Evolutionary conservation across 2,113 vertebrate genomes (phyloP).

Genomic region (Eidolon helvum): DNA sequence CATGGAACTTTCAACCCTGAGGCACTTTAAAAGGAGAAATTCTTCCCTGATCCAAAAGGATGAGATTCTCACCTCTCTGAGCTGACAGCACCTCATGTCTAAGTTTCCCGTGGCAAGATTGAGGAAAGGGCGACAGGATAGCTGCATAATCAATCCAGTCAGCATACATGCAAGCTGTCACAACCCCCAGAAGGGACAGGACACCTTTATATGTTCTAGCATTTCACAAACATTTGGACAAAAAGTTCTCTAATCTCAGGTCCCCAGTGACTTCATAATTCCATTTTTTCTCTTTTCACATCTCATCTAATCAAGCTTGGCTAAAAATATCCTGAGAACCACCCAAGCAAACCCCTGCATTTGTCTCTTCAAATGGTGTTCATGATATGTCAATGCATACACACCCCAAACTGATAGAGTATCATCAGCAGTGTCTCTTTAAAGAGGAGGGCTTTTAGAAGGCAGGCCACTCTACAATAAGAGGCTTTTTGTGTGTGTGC

Average conservation of each 20-base stretch:
- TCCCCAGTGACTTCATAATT: not conserved
- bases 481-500: slow-evolving; percentile 67
- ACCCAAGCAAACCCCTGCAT: not conserved
- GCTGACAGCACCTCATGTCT: too few relatives aligned
- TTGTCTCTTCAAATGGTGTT: slow-evolving; percentile 10
- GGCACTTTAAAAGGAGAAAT: not conserved
- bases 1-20: not conserved
- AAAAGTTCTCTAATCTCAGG: not conserved
- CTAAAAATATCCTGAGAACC: not conserved
- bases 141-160: not conserved
- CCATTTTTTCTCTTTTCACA: not conserved
- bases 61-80: not conserved
- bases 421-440: slow-evolving; percentile 66
- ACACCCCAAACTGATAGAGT: not conserved
- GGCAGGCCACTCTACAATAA: slow-evolving; percentile 74
- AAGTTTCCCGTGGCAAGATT: not conserved
- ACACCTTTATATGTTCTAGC: not conserved
- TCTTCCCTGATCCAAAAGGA: not conserved
- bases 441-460: slow-evolving; percentile 75
- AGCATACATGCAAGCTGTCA: not conserved
- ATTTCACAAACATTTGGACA: not conserved
- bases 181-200: not conserved
- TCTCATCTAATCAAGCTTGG: not conserved
- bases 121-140: too few relatives aligned
- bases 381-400: fast-evolving